Evolutionary conservation across 2,797 vertebrate species (phyloP), one percentile per base, ranked within the genome.

Genomic region (Gymnocypris eckloni): DNA sequence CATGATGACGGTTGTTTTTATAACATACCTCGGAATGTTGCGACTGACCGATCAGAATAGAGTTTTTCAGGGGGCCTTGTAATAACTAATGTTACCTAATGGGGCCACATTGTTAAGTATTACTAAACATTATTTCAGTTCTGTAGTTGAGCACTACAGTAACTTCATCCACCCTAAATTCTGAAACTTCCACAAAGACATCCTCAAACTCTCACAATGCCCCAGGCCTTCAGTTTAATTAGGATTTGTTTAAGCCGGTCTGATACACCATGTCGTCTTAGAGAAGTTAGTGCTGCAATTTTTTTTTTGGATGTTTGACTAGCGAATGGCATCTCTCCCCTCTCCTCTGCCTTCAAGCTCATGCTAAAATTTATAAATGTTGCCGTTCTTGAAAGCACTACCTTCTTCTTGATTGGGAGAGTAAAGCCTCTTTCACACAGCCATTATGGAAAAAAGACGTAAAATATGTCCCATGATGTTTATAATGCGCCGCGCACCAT

Each of bases 181-280:
- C 69, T 41, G 48, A 28, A 71, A 50, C 18, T 54, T 76, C 73
- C 52, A 52, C 52, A 52, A 81, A 50, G 45, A 81, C 45, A 69
- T 67, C 16, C 25, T 80, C 25, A 80, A 66, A 67, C 61, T 67
- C 43, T 48, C 25, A 52, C 20, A 69, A 52, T 52, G 64, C 28
- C 28, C 43, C 45, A 39, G 45, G 45, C 79, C 41, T 69, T 50
- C 28, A 67, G 66, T 81, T 54, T 39, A 81, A 70, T 70, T 81
- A 70, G n/a, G 79, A 81, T 81, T 56, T 70, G 25, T 81, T 70
- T 52, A 81, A 81, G 64, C 12, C 37, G 2, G 45, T 41, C 67
- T 81, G 48, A 67, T 70, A 78, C 61, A 39, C 45, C 45, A 37
- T 81, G 70, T 81, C 64, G 50, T 69, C 79, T 81, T 69, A 33